These are phyloP conservation scores for Anthopleura sola DNA, from an alignment of 64 coral and sea anemone species.

Conservation along the genomic window DNA sequence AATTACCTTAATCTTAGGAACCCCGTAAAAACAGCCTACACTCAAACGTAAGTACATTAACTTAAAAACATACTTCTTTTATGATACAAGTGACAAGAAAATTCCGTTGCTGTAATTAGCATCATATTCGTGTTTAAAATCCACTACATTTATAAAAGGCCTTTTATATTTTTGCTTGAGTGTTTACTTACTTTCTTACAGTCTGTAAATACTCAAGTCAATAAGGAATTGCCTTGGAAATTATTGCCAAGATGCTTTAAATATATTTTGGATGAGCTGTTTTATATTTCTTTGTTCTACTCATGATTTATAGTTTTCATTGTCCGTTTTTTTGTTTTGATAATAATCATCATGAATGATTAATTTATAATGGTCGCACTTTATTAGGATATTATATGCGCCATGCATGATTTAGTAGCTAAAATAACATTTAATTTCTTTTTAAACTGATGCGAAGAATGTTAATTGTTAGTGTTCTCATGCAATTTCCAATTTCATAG, in stretches of 20 bases:
- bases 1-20: constrained; percentile 33
- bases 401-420: not conserved
- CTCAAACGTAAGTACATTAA: constrained; percentile 74
- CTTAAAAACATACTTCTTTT: not conserved
- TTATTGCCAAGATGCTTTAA: no score
- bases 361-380: not conserved
- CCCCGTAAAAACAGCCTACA: constrained; percentile 76
- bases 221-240: no score
- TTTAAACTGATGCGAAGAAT: not conserved
- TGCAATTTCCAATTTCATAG: no score
- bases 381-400: not conserved
- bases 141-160: not conserved
- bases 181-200: not conserved
- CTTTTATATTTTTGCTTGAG: not conserved
- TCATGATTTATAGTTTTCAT: not conserved
- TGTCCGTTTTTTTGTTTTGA: not conserved
- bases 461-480: no score
- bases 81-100: not conserved
- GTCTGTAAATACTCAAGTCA: no score
- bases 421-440: not conserved
- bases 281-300: not conserved
- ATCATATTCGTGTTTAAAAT: not conserved
- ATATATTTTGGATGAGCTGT: no score
- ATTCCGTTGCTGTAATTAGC: not conserved
- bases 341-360: not conserved